Conservation (phyloP, 2,888 invertebrate genomes). For the Cryptus viduatorius region DNA sequence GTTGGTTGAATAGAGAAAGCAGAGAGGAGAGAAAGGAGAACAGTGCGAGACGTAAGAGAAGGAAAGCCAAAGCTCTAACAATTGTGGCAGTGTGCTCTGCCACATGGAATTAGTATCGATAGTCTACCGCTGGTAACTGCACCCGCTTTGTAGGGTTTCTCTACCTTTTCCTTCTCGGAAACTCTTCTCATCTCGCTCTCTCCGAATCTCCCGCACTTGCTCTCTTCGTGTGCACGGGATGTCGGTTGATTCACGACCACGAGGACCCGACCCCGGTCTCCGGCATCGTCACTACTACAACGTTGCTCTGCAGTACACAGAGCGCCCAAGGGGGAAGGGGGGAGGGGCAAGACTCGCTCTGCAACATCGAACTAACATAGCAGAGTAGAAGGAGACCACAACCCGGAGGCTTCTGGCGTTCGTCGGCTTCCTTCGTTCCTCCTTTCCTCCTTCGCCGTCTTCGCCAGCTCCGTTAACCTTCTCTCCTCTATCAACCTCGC, state of each 20-base stretch:
- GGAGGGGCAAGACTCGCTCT: constrained; percentile 15
- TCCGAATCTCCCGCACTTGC: constrained; percentile 5
- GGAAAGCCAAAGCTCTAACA: constrained; percentile 40
- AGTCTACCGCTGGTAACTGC: constrained; percentile 65
- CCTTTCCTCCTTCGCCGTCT: constrained; percentile 18
- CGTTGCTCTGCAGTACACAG: constrained; percentile 4
- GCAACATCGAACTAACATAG: constrained; percentile 47
- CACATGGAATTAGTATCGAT: constrained; percentile 71
- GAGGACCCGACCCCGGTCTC: constrained; percentile 42
- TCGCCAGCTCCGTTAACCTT: background rate
- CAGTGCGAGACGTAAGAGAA: background rate
- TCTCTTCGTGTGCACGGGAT: constrained; percentile 17
- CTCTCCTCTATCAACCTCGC: background rate
- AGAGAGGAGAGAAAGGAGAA: background rate
- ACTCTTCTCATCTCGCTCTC: constrained; percentile 48
- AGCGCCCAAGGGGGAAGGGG: background rate
- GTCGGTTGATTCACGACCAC: constrained; percentile 65
- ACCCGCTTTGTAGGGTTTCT: constrained; percentile 69
- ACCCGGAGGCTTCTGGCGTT: constrained; percentile 37
- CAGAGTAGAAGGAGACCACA: constrained; percentile 24
- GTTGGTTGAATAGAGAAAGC: constrained; percentile 29
- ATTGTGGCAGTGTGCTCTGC: constrained; percentile 42
- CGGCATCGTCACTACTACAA: constrained; percentile 40
- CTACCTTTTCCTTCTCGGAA: constrained; percentile 46
- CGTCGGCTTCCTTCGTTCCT: constrained; percentile 35